Evolutionary conservation across 2,797 vertebrate species (phyloP).

Genomic region (Phoebastria nigripes): DNA sequence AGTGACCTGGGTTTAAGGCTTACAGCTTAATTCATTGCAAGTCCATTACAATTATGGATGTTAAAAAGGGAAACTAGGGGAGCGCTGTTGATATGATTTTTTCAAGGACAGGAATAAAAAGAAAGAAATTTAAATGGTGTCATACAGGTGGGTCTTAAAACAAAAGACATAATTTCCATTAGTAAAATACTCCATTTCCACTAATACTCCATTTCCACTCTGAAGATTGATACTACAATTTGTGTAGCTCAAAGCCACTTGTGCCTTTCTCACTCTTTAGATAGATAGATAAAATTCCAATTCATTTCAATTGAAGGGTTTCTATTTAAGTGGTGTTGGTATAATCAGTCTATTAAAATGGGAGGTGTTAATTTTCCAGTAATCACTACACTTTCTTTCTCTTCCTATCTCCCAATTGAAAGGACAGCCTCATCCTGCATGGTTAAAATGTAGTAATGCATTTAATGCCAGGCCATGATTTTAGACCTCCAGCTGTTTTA

Average conservation of each 20-base stretch:
- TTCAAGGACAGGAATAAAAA: neutral
- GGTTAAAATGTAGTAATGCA: slow-evolving; percentile 71
- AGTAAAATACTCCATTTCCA: neutral
- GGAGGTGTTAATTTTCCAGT: slow-evolving; percentile 73
- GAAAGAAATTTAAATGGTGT: neutral
- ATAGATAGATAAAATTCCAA: slow-evolving; percentile 34
- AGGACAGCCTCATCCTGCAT: slow-evolving; percentile 65
- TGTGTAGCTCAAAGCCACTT: slow-evolving; percentile 12
- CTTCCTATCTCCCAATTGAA: slow-evolving; percentile 42
- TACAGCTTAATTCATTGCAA: neutral
- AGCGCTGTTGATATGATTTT: neutral
- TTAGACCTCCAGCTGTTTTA: slow-evolving; percentile 81
- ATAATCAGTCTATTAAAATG: slow-evolving; percentile 66
- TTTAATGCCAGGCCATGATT: slow-evolving; percentile 73
- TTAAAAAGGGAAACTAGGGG: neutral
- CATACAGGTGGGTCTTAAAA: neutral
- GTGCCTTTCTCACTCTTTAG: neutral
- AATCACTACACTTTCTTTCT: slow-evolving; percentile 58
- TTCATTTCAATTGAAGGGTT: slow-evolving; percentile 50
- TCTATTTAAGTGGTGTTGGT: slow-evolving; percentile 44
- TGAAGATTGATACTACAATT: neutral
- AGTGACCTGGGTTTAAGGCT: neutral
- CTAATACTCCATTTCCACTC: neutral
- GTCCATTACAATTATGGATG: neutral
- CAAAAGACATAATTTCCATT: neutral